Percentiles rank a stretch among this genome's conserved stretches.
Evolutionary conservation across 1,140 invertebrate genomes (phyloP).

Genomic region (Neuroterus valhalla): DNA sequence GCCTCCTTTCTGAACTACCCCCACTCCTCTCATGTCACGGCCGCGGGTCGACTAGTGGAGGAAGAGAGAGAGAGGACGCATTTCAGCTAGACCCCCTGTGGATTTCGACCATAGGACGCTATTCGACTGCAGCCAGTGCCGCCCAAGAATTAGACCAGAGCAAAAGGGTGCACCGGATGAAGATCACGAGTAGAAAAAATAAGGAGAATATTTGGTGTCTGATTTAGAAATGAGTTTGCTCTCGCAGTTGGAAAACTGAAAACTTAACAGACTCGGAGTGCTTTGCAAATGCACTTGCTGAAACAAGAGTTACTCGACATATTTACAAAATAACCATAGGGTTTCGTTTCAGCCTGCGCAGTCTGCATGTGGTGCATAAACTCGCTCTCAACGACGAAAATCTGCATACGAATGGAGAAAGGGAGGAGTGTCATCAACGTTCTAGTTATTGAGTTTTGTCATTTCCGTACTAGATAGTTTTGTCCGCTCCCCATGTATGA

Average conservation of each 20-base stretch:
- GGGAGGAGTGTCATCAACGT: conserved; percentile 10
- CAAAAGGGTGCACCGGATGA: conserved; percentile 38
- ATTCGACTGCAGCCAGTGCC: too few relatives aligned
- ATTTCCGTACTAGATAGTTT: conserved; percentile 23
- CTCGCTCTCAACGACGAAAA: conserved; percentile 12
- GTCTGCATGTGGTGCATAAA: conserved; percentile 3
- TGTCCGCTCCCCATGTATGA: conserved; percentile 10
- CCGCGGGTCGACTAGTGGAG: too few relatives aligned
- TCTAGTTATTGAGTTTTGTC: conserved; percentile 27
- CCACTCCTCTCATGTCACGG: too few relatives aligned
- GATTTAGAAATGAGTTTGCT: conserved; percentile 11
- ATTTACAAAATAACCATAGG: conserved; percentile 26
- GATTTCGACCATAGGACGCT: too few relatives aligned
- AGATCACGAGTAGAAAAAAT: conserved; percentile 45
- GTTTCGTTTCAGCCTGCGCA: conserved; percentile 13
- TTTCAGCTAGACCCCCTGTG: too few relatives aligned
- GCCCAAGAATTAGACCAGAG: conserved; percentile 63
- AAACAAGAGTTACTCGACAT: conserved; percentile 24
- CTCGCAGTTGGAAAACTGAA: conserved; percentile 1
- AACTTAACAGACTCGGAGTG: neutral
- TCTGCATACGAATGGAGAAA: neutral
- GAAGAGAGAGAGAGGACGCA: too few relatives aligned
- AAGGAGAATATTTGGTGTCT: neutral
- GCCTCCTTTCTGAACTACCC: too few relatives aligned
- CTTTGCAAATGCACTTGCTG: conserved; percentile 3